Percentiles rank a stretch among this genome's conserved stretches.
phyloP scores from a whole-genome alignment of 2,888 invertebrate species.

The Limnephilus lunatus region DNA sequence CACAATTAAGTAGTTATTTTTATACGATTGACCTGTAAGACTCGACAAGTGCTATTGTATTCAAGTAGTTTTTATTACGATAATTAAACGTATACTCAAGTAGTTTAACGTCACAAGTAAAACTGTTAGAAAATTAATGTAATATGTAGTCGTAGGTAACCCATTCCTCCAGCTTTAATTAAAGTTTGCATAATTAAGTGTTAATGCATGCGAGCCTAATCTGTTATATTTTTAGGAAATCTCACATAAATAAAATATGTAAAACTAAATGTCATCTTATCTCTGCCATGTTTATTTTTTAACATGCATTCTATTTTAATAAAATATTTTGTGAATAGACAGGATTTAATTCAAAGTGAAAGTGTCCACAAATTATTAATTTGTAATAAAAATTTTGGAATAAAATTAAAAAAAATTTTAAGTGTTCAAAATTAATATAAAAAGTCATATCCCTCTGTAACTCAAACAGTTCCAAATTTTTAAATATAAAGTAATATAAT shows the following conservation, averaged over 20 bases:
- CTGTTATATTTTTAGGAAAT: not conserved
- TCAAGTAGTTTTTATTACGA: not conserved
- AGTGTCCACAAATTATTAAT: not conserved
- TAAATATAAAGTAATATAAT: not conserved
- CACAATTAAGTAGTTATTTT: constrained; percentile 18
- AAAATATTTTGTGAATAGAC: constrained; percentile 9
- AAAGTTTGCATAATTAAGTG: not conserved
- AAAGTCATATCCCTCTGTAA: not conserved
- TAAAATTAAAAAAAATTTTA: not conserved
- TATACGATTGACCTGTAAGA: constrained; percentile 23
- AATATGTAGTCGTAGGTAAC: not conserved
- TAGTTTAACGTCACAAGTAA: not conserved
- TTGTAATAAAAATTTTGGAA: not conserved
- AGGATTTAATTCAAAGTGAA: not conserved
- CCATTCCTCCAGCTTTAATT: not conserved
- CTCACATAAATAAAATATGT: not conserved
- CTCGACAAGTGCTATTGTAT: constrained; percentile 17
- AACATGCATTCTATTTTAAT: not conserved
- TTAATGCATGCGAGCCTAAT: not conserved
- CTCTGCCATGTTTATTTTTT: not conserved
- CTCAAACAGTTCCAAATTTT: not conserved
- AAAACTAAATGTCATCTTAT: not conserved
- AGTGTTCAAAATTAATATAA: not conserved
- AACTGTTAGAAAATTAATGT: not conserved
- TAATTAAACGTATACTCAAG: constrained; percentile 2